Base-by-base conservation (phyloP, 1,140 invertebrate genomes). In the Conus betulinus region DNA sequence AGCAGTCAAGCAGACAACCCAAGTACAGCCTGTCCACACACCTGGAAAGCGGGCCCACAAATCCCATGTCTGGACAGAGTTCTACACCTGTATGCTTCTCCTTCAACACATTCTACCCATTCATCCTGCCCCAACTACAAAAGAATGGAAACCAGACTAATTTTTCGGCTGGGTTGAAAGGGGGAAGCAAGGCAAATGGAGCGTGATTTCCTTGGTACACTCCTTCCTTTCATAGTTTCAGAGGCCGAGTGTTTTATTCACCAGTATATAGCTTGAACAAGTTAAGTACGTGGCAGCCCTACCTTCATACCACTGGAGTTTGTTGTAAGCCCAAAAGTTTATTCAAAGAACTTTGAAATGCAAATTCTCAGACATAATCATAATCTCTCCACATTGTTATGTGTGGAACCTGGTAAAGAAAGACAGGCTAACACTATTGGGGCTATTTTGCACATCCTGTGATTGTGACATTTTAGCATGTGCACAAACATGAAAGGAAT, bases 1-100 rank as follows among this genome's bases (percentile, higher is more conserved):
- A 81, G 79, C 79, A 81, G 79, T 81, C 79, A 81, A 81, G 79
- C 79, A 81, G 79, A 81, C 79, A 81, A 81, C 39, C 6, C 52
- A 13, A 81, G 13, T 81, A 53, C 39, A 81, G 39, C 15, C 39
- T 53, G 13, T 53, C 79, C 79, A 81, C 79, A 81, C 39, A 81
- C 39, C 79, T 53, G 79, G 79, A 81, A 81, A 81, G 17, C 79
- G 0, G 79, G 13, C 67, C 20, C 11, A 52, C 53, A 53, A 15
- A 20, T 53, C 39, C 51, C 79, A 39, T 23, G 39, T 13, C 52
- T 8, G 10, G 23, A 13, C 5, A 27, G 10, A 51, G 15, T 51
- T 53, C 27, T 5, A 39, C 51, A 51, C 79, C 13, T 81, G 79
- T 51, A 81, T 52, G 79, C 79, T 81, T 52, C 51, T 53, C 27